Percentiles rank a stretch among this genome's conserved stretches.
Evolutionary conservation across 2,888 invertebrate genomes (phyloP).

Genomic region (Erebia aethiops): DNA sequence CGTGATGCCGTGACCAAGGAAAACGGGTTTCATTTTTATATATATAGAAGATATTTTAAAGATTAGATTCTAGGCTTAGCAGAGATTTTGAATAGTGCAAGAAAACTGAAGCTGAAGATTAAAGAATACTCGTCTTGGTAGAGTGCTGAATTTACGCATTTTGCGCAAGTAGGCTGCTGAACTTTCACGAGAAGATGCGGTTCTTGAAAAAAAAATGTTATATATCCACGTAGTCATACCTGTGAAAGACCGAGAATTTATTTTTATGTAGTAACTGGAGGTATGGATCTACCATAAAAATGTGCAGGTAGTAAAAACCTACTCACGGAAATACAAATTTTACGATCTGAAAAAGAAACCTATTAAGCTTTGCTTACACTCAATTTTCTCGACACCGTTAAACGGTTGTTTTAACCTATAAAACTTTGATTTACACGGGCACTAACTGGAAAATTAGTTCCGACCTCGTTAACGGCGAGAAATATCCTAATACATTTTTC

Average conservation of each 20-base stretch:
- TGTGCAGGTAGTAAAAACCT: no score
- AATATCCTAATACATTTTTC: slow-evolving; percentile 22
- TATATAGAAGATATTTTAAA: no score
- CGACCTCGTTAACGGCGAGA: slow-evolving; percentile 30
- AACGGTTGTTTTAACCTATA: slow-evolving; percentile 34
- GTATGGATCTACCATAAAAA: background rate
- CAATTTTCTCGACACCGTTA: slow-evolving; percentile 21
- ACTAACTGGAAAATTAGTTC: slow-evolving; percentile 37
- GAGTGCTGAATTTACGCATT: no score
- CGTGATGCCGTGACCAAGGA: no score
- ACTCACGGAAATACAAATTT: slow-evolving; percentile 3
- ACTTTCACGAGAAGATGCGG: no score
- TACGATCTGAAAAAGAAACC: slow-evolving; percentile 16
- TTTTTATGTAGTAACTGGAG: background rate
- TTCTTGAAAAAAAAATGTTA: background rate
- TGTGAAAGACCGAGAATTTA: background rate
- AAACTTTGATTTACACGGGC: slow-evolving; percentile 39
- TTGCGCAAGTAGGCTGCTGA: no score
- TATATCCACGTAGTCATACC: no score
- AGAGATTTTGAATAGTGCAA: no score
- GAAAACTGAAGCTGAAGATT: no score
- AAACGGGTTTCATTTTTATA: no score
- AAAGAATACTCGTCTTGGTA: no score
- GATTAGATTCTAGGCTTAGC: no score
- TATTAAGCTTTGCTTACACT: slow-evolving; percentile 18